Evolutionary conservation across 2,888 invertebrate genomes (phyloP).

Genomic region (Ischnus inquisitorius): DNA sequence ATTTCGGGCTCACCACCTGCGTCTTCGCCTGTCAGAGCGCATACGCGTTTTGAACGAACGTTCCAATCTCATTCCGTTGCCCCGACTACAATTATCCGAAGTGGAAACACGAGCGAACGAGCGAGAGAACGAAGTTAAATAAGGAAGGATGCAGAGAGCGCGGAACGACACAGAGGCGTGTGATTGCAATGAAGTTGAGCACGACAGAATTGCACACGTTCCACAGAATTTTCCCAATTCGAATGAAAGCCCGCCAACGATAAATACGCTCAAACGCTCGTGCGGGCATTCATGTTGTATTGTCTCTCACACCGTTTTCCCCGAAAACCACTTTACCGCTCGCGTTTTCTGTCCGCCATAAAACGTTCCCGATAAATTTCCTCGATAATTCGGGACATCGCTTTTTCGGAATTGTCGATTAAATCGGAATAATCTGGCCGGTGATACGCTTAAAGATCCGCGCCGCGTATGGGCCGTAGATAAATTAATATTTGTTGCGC

Average conservation of each 20-base stretch:
- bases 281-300: not conserved
- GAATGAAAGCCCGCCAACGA: slow-evolving; percentile 1
- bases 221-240: slow-evolving; percentile 11
- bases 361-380: slow-evolving; percentile 4
- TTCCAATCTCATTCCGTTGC: not conserved
- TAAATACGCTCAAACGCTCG: not conserved
- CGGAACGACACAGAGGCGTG: not conserved
- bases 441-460: not conserved
- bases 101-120: not conserved
- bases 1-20: no score
- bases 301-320: not conserved
- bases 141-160: not conserved
- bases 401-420: slow-evolving; percentile 5
- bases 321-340: not conserved
- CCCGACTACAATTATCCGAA: not conserved
- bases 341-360: not conserved
- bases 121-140: not conserved
- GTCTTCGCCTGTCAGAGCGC: no score
- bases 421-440: not conserved
- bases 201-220: slow-evolving; percentile 15
- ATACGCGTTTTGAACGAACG: not conserved
- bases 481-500: not conserved
- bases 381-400: slow-evolving; percentile 8
- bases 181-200: slow-evolving; percentile 9
- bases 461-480: not conserved